Evolutionary conservation across 2,888 invertebrate species (phyloP), one percentile per base, ranked within the genome.

Genomic region (Alentia gelatinosa): DNA sequence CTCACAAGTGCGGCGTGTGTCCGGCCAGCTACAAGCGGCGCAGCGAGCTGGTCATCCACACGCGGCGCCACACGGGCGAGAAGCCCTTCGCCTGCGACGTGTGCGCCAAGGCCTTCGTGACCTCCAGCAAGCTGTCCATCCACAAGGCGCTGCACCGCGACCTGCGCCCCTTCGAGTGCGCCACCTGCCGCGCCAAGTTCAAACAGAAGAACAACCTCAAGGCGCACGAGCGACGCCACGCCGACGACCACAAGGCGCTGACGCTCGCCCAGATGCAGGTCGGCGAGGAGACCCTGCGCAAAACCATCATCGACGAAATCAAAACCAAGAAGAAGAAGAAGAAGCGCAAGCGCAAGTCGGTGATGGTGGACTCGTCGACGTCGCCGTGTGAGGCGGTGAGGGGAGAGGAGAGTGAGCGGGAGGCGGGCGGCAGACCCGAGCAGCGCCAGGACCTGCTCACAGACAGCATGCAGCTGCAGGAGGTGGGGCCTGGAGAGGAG

Each of bases 201-300:
- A 86, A 86, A 33, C 86, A 86, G 26, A 86, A 86, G 47, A 86
- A 86, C 30, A 86, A 86, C 23, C 30, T 86, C 4, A 86, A 86
- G 30, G 86, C 86, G 30, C 86, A 86, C 30, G 47, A 86, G 26
- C 26, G 50, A n/a, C 42, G 47, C 7, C 86, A 86, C 47, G 37
- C 3, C n/a, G 83, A 83, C n/a, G 47, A 86, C 7, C 86, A 30
- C 1, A 50, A 42, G 15, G 30, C 86, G 4, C 19, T 50, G 86
- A 9, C 1, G 1, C 42, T 47, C 5, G 47, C 47, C 7, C 30
- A 50, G 19, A 86, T 47, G 33, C 47, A 50, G 5, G 47, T 86
- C 26, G 50, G 50, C 19, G 50, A 86, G 47, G 42, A 42, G 47
- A 79, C 79, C 19, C 39, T 79, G 9, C 15, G 79, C 12, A 79